phyloP scores from a whole-genome alignment of 2,888 invertebrate genomes.

The Candidula unifasciata region DNA sequence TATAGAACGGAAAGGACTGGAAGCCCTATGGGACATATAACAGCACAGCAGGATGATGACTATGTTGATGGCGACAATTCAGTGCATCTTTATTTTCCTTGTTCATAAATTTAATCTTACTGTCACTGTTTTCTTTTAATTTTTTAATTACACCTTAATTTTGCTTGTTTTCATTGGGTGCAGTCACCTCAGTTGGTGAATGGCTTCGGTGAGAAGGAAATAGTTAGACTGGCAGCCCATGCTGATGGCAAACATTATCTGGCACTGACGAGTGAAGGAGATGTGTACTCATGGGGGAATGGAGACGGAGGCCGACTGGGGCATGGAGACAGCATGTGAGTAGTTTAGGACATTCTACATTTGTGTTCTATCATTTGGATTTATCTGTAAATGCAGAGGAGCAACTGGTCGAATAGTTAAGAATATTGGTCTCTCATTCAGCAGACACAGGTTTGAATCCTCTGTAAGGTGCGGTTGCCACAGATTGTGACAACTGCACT shows the following conservation, averaged over 20 bases:
- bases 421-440: too few relatives aligned
- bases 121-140: background rate
- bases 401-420: too few relatives aligned
- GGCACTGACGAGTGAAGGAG: conserved; percentile 92
- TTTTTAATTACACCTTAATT: background rate
- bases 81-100: too few relatives aligned
- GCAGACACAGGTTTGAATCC: too few relatives aligned
- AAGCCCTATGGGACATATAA: too few relatives aligned
- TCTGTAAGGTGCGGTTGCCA: too few relatives aligned
- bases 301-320: conserved; percentile 95
- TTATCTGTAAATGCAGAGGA: too few relatives aligned
- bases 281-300: conserved; percentile 97
- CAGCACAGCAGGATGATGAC: too few relatives aligned
- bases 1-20: too few relatives aligned
- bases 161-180: background rate
- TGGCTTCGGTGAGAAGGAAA: conserved; percentile 85
- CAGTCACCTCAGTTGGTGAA: conserved; percentile 78
- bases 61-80: too few relatives aligned
- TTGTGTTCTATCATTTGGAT: too few relatives aligned
- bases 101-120: background rate
- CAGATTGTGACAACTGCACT: too few relatives aligned
- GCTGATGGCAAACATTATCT: conserved; percentile 96
- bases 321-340: conserved; percentile 86
- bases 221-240: conserved; percentile 91
- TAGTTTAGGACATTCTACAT: background rate